phyloP scores from a whole-genome alignment of 1,140 invertebrate species.

The Cydia amplana region DNA sequence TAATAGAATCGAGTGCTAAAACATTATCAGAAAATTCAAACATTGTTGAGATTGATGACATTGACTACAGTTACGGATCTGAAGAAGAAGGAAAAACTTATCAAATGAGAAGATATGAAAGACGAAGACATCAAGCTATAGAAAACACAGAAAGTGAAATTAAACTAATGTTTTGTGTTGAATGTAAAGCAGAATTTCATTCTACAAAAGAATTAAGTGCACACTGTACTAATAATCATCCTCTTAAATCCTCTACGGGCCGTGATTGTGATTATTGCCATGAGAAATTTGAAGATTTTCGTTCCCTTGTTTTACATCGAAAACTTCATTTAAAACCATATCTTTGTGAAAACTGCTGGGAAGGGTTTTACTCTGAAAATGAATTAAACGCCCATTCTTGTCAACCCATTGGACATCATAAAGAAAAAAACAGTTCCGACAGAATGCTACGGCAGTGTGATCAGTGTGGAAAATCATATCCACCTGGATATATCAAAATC shows the following conservation, averaged over 20 bases:
- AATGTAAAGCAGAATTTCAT: conserved; percentile 66
- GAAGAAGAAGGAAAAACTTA: conserved; percentile 50
- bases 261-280: conserved; percentile 75
- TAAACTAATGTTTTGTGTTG: conserved; percentile 62
- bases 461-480: conserved; percentile 76
- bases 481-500: conserved; percentile 70
- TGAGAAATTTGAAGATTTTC: conserved; percentile 74
- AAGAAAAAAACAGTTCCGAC: conserved; percentile 57
- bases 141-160: conserved; percentile 40
- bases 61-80: conserved; percentile 54
- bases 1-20: conserved; percentile 65
- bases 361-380: conserved; percentile 61
- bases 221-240: conserved; percentile 63
- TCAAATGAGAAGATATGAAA: conserved; percentile 35
- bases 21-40: conserved; percentile 52
- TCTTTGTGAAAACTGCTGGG: conserved; percentile 75
- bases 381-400: conserved; percentile 63
- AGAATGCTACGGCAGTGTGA: conserved; percentile 69
- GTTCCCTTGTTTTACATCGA: conserved; percentile 67
- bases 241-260: conserved; percentile 56
- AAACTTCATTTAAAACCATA: conserved; percentile 71
- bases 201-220: conserved; percentile 56
- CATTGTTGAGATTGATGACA: conserved; percentile 52
- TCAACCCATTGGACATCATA: conserved; percentile 51
- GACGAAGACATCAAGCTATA: conserved; percentile 36